Evolutionary conservation across 2,113 vertebrate genomes (phyloP), one percentile per base, ranked within the genome.

Genomic region (Prochilodus magdalenae): DNA sequence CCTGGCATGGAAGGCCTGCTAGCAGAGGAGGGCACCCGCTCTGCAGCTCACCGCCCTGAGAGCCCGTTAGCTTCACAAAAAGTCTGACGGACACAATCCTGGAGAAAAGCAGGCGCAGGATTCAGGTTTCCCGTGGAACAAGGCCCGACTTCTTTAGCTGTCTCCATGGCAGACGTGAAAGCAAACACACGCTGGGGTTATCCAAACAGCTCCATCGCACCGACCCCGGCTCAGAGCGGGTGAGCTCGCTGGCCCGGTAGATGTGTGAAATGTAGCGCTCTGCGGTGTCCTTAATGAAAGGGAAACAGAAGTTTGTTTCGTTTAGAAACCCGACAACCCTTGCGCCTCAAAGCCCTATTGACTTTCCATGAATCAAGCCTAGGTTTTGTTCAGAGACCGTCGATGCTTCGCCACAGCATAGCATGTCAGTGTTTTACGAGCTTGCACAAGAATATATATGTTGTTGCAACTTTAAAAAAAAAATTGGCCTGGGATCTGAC

Each of bases 261-360:
- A 91, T 62, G 90, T 93, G 92, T 92, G 91, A 93, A 92, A 89
- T 89, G 84, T 87, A 82, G 88, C 87, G 55, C 83, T 22, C 87
- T 83, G 82, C 76, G 69, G 60, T 88, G 71, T 88, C 87, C 75
- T 83, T 84, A 86, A 77, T 80, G 83, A 79, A 82, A 76, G 67
- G 30, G 73, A 73, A 40, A 66, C 65, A 63, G 77, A 10, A 80
- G 71, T 88, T 80, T 87, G 76, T 83, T 86, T 86, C 65, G 27
- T 55, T 82, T 80, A 83, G 85, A 83, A 86, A 87, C 78, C 27
- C 36, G 84, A 89, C 83, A 49, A 70, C 79, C 59, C 65, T 72
- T 12, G 26, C 59, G 24, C 77, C 70, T 66, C 60, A 53, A 51
- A 74, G 40, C 60, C 27, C 67, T 85, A 60, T 85, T 86, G 29